Evolutionary conservation across 2,888 invertebrate genomes (phyloP), one percentile per base, ranked within the genome.

Genomic region (Campaea margaritaria): DNA sequence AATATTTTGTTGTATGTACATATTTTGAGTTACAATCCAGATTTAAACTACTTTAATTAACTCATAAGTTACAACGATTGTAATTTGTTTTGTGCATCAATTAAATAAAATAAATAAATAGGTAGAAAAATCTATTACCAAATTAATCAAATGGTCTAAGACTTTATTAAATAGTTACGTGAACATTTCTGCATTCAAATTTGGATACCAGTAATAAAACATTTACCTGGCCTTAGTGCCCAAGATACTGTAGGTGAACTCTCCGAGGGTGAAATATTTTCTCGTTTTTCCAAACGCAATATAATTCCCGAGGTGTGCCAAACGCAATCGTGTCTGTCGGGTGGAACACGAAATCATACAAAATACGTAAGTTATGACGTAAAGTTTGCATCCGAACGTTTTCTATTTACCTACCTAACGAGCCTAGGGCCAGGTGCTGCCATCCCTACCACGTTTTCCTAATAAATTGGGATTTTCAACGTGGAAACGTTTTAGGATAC

Each of bases 311-410:
- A 57, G 65, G 65, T 62, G 67, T 31, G 58, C 60, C 38, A 48
- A 65, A 68, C 58, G 47, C 54, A 46, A 46, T 43, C 62, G 68
- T 56, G 62, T 48, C 65, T 51, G 59, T 62, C 65, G 36, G 15
- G 31, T 44, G 50, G n/a, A 48, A 63, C 64, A 62, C 65, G 56
- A 57, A 38, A 53, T 47, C 39, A 14, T 21, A 55, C 16, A 57
- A 58, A 53, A 53, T 57, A 41, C 38, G 14, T 15, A 59, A 57
- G 45, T 49, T 60, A 66, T 66, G 57, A 51, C 45, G 43, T 15
- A 47, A 58, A 47, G 8, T 58, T 52, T 9, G 34, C 9, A n/a
- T 27, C 21, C 3, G 14, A 12, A 52, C 28, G 11, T 28, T 42
- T 47, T 47, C 27, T 36, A 42, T 46, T 50, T 50, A 36, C 15